Evolutionary conservation across 2,888 invertebrate species (phyloP).

Genomic region (Archips crataeganus): DNA sequence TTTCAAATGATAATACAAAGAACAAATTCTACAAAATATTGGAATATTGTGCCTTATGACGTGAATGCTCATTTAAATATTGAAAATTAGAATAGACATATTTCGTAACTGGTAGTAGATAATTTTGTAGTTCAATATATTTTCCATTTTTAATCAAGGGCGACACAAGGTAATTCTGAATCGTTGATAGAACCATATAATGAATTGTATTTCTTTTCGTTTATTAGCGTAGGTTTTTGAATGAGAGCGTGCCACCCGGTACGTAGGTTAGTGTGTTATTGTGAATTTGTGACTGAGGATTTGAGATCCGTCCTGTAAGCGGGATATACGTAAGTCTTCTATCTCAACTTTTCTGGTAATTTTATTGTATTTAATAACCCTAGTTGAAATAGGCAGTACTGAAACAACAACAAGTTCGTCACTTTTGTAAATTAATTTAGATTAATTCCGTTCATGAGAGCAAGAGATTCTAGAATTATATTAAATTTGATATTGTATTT

Average conservation of each 20-base stretch:
- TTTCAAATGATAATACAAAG: conserved; percentile 45
- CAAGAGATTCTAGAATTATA: conserved; percentile 62
- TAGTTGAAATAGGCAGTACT: conserved; percentile 65
- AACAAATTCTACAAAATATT: conserved; percentile 58
- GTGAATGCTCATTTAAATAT: conserved; percentile 67
- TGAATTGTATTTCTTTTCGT: conserved; percentile 44
- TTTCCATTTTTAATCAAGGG: conserved; percentile 41
- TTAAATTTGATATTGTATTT: conserved; percentile 77
- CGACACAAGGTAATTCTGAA: conserved; percentile 45
- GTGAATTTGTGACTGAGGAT: conserved; percentile 60
- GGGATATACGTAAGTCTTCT: conserved; percentile 50
- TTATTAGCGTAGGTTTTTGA: conserved; percentile 30
- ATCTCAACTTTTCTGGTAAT: conserved; percentile 49
- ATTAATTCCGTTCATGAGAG: conserved; percentile 46
- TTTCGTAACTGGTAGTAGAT: conserved; percentile 50
- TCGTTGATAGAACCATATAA: conserved; percentile 22
- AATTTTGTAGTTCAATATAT: conserved; percentile 50
- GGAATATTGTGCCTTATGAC: conserved; percentile 65
- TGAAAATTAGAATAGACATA: conserved; percentile 58
- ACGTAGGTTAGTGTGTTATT: conserved; percentile 17
- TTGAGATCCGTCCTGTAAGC: conserved; percentile 57
- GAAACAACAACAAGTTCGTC: conserved; percentile 59
- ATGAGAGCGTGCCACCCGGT: conserved; percentile 31
- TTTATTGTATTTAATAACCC: conserved; percentile 52
- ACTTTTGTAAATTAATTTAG: conserved; percentile 68